Percentiles rank a stretch among this genome's conserved stretches.
These are phyloP conservation scores for Eupithecia dodoneata DNA, from an alignment of 2,888 invertebrate species.

Conservation along the genomic window DNA sequence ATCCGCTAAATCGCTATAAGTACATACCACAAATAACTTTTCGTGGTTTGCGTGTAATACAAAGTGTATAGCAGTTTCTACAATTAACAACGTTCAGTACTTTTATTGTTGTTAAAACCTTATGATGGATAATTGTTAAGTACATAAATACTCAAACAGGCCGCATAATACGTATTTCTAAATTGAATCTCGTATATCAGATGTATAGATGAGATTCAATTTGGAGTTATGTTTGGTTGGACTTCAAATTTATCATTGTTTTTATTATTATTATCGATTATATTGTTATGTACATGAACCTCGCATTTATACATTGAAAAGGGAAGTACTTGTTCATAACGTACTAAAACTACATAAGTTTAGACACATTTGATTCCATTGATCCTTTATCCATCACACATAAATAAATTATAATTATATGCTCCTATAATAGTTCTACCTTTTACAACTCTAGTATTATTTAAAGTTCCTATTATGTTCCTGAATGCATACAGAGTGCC, in stretches of 20 bases:
- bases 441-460: not conserved
- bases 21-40: not conserved
- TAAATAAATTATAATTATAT: not conserved
- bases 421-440: not conserved
- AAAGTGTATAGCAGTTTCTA: not conserved
- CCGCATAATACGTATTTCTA: not conserved
- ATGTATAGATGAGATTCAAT: not conserved
- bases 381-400: not conserved
- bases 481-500: constrained; percentile 1
- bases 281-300: not conserved
- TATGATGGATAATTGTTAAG: not conserved
- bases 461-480: constrained; percentile 9
- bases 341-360: not conserved
- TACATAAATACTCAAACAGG: not conserved
- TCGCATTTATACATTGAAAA: not conserved
- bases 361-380: not conserved
- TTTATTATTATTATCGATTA: too few relatives aligned
- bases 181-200: too few relatives aligned
- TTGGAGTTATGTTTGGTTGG: not conserved
- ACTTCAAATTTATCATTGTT: not conserved
- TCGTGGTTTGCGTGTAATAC: not conserved
- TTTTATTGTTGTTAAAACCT: not conserved
- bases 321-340: not conserved
- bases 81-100: not conserved
- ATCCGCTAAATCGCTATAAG: not conserved